phyloP scores from a whole-genome alignment of 2,888 invertebrate genomes.

The Acanthosepion lycidas region DNA sequence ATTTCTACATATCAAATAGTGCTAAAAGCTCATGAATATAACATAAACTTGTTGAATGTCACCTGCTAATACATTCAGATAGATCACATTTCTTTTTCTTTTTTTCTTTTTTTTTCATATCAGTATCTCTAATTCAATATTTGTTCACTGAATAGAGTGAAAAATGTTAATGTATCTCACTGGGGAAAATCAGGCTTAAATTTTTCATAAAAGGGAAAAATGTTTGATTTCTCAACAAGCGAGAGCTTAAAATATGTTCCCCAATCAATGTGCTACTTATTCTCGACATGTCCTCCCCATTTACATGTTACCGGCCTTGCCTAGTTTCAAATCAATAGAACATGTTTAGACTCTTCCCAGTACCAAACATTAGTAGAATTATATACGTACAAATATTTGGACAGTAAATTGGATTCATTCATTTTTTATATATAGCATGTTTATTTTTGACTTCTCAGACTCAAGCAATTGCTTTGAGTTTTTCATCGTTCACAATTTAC shows the following conservation, averaged over 20 bases:
- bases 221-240: neutral
- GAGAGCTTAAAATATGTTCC: neutral
- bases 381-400: too few species aligned
- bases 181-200: neutral
- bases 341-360: too few species aligned
- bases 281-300: neutral
- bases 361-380: too few species aligned
- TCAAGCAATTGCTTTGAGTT: too few species aligned
- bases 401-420: too few species aligned
- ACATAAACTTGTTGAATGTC: neutral
- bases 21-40: neutral
- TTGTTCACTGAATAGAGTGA: neutral
- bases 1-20: neutral
- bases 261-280: neutral
- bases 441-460: too few species aligned
- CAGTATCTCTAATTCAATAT: neutral
- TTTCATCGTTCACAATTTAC: too few species aligned
- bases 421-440: too few species aligned
- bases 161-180: neutral
- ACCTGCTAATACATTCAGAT: neutral
- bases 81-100: neutral
- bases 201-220: neutral
- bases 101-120: neutral
- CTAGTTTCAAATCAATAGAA: too few species aligned
- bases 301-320: too few species aligned